Conservation (phyloP, 2,888 invertebrate genomes). For the Marronus borbonicus region DNA sequence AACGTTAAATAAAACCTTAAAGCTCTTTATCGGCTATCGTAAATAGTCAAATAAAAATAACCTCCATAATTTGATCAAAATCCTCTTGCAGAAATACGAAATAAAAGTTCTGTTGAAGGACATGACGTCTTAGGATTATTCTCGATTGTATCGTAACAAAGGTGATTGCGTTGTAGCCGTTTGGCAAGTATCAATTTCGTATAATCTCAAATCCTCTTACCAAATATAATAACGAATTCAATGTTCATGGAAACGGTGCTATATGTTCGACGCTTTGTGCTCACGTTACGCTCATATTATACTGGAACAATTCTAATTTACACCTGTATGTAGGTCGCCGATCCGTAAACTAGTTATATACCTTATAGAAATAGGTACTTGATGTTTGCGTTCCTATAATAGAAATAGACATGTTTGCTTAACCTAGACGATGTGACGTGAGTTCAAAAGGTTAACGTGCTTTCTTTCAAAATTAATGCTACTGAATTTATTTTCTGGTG, state of each 20-base stretch:
- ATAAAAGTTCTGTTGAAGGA: conserved; percentile 7
- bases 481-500: too few species aligned
- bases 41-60: conserved; percentile 37
- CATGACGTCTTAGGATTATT: neutral
- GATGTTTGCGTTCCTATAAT: neutral
- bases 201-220: neutral
- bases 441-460: too few species aligned
- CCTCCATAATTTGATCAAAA: conserved; percentile 35
- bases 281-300: too few species aligned
- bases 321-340: too few species aligned
- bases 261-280: too few species aligned
- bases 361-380: neutral
- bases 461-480: too few species aligned
- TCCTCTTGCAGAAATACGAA: conserved; percentile 7
- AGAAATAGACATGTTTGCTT: neutral
- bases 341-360: too few species aligned
- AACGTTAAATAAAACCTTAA: conserved; percentile 37
- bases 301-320: too few species aligned
- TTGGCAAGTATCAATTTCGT: neutral
- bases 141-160: conserved; percentile 1
- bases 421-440: neutral
- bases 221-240: neutral
- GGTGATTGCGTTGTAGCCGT: neutral
- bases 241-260: too few species aligned
- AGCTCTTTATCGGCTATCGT: conserved; percentile 38